A percentile compares a stretch with the other conserved stretches of the same genome.
These are phyloP conservation scores for Ivindomyrus marchei DNA, from an alignment of 2,113 vertebrate genomes.

Conservation along the genomic window DNA sequence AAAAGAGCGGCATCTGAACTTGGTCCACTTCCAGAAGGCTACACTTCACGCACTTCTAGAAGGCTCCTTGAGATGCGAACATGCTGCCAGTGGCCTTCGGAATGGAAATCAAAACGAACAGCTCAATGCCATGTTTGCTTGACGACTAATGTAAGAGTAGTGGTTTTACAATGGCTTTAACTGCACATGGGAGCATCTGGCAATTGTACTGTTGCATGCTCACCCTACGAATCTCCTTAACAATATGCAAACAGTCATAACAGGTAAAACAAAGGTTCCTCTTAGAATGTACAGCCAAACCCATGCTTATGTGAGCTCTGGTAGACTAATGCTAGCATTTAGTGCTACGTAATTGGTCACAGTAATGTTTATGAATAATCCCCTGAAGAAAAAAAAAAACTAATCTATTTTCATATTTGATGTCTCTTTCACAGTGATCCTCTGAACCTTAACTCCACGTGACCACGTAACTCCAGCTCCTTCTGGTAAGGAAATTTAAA, in stretches of 20 bases:
- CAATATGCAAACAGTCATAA: not conserved
- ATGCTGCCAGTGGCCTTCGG: not conserved
- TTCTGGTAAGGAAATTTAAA: not conserved
- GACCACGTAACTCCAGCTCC: not conserved
- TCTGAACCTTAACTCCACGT: not conserved
- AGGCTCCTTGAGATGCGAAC: not conserved
- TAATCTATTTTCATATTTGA: not conserved
- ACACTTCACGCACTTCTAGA: not conserved
- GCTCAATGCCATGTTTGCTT: not conserved
- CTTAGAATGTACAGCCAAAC: not conserved
- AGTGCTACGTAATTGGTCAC: not conserved
- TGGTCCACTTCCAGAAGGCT: not conserved
- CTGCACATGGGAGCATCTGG: not conserved
- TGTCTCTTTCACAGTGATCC: not conserved
- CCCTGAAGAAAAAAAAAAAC: not conserved
- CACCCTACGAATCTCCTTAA: not conserved
- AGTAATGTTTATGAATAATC: not conserved
- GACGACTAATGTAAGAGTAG: not conserved
- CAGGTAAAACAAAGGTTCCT: not conserved
- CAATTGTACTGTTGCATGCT: not conserved
- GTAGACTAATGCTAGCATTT: not conserved
- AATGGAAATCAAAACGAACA: not conserved
- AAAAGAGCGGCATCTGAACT: not conserved
- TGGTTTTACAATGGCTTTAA: not conserved
- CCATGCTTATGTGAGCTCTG: not conserved